A percentile compares a stretch with the other conserved stretches of the same genome.
Conservation (phyloP, 2,113 vertebrate genomes). For the Bos indicus region DNA sequence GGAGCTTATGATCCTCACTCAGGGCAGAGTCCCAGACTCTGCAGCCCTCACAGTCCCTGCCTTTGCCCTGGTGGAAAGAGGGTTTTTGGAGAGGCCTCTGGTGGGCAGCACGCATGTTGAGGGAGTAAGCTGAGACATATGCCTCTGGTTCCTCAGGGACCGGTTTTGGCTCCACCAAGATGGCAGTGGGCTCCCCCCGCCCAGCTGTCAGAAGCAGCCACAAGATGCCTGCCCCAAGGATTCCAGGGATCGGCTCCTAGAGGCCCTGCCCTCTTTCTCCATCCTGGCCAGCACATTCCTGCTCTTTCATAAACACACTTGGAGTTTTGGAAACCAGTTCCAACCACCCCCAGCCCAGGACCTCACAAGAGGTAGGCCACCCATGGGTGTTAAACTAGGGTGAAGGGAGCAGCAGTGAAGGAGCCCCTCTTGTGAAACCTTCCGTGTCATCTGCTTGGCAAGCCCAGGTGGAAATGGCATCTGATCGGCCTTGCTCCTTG, state of each 20-base stretch:
- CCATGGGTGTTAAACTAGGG: accelerated
- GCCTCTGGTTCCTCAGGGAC: neutral
- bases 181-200: accelerated
- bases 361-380: neutral
- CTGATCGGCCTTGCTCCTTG: accelerated
- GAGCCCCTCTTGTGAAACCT: neutral
- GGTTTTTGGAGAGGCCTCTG: no score
- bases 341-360: neutral
- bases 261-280: neutral
- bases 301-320: neutral
- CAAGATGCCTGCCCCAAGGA: neutral
- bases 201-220: neutral
- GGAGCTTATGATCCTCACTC: accelerated
- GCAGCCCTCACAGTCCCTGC: accelerated
- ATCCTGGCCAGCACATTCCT: neutral
- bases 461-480: accelerated
- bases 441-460: neutral
- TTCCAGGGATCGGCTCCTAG: accelerated
- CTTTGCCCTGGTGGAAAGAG: neutral
- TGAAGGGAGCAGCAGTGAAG: accelerated
- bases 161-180: neutral
- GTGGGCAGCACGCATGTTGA: neutral
- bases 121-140: accelerated
- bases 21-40: neutral
- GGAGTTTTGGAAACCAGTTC: neutral